phyloP scores from a whole-genome alignment of 2,797 vertebrate species.

The Arctocebus calabarensis region DNA sequence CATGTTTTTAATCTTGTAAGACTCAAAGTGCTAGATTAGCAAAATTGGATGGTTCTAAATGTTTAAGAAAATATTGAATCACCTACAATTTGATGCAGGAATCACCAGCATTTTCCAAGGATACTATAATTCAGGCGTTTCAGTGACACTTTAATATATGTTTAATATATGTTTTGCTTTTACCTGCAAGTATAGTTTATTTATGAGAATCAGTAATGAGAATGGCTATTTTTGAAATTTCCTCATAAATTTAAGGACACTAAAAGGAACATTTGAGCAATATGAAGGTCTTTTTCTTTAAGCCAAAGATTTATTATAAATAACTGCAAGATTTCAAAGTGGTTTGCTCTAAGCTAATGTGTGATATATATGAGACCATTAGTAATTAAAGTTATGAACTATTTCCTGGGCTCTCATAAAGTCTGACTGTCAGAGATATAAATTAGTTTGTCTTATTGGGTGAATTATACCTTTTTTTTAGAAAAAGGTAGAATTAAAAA shows the following conservation, averaged over 20 bases:
- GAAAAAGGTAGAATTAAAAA: conserved; percentile 26
- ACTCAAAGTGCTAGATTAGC: neutral
- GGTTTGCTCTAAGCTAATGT: neutral
- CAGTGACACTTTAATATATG: neutral
- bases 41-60: conserved; percentile 13
- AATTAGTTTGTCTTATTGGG: conserved; percentile 40
- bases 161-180: conserved; percentile 38
- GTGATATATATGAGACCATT: conserved; percentile 24
- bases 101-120: conserved; percentile 4
- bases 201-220: conserved; percentile 59
- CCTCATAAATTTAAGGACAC: conserved; percentile 41
- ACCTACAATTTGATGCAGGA: neutral
- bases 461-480: conserved; percentile 54
- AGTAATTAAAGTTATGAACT: conserved; percentile 59
- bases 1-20: neutral
- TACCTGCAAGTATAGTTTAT: conserved; percentile 46
- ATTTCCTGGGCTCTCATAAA: conserved; percentile 38
- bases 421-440: conserved; percentile 42
- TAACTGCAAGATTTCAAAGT: conserved; percentile 25
- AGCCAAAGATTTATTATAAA: conserved; percentile 60
- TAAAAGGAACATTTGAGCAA: conserved; percentile 46
- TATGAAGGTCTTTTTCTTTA: conserved; percentile 8
- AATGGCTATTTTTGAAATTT: conserved; percentile 55
- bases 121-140: neutral
- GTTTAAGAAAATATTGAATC: neutral